A percentile compares a stretch with the other conserved stretches of the same genome.
These are phyloP conservation scores for Thamnophis elegans DNA, from an alignment of 2,797 vertebrate genomes.

Conservation along the genomic window DNA sequence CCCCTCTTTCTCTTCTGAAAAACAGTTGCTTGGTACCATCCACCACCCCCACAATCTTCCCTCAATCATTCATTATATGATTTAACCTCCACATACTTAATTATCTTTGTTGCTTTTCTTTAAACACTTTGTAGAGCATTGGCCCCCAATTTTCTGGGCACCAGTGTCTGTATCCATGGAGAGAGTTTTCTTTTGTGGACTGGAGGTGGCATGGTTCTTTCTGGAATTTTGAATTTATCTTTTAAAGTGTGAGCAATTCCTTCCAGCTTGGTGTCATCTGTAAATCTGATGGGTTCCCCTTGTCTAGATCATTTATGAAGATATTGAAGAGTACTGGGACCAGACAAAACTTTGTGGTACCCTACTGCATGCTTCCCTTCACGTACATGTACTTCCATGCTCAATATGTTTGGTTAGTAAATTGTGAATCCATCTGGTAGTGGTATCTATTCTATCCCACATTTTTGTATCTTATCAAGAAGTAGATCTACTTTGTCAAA, in stretches of 20 bases:
- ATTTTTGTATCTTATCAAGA: background rate
- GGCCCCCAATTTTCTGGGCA: too few species aligned
- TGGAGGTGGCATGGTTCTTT: background rate
- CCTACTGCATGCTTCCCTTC: background rate
- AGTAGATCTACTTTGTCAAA: background rate
- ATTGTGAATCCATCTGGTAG: background rate
- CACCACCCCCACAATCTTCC: too few species aligned
- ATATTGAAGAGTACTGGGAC: background rate
- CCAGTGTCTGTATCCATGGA: too few species aligned
- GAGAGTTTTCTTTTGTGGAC: too few species aligned
- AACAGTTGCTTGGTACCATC: too few species aligned
- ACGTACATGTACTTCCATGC: background rate
- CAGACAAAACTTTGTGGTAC: background rate
- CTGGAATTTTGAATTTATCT: background rate
- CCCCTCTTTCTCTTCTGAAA: too few species aligned
- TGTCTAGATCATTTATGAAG: background rate
- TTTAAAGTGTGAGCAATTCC: background rate
- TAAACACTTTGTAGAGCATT: too few species aligned
- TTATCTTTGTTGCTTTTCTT: too few species aligned
- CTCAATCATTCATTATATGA: too few species aligned
- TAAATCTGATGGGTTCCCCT: background rate
- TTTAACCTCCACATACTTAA: too few species aligned
- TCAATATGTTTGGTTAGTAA: background rate
- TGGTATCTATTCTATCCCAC: background rate
- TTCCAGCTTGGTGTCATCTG: background rate